Conservation (phyloP, 1,140 invertebrate species). For the Drosophila ogumai region DNA sequence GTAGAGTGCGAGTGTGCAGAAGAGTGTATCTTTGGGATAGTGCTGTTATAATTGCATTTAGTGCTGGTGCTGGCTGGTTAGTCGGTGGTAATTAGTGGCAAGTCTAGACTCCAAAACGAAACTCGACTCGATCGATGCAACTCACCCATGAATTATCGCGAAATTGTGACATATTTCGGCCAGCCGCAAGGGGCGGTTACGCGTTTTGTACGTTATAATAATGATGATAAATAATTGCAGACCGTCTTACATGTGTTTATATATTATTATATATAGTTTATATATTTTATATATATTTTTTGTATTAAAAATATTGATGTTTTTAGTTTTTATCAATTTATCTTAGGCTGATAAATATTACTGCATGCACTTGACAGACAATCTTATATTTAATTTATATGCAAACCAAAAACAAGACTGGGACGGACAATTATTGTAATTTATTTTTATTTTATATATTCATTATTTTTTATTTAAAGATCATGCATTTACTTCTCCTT, state of each 20-base stretch:
- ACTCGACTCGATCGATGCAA: conserved; percentile 36
- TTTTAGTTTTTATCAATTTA: neutral
- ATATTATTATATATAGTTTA: neutral
- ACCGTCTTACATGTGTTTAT: conserved; percentile 12
- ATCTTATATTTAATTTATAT: neutral
- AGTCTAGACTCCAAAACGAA: conserved; percentile 12
- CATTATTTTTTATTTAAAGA: neutral
- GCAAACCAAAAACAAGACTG: neutral
- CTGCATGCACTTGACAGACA: neutral
- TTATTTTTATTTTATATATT: neutral
- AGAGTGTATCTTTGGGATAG: conserved; percentile 24
- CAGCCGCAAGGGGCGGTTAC: conserved; percentile 18
- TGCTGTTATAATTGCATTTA: conserved; percentile 6
- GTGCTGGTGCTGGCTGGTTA: conserved; percentile 20
- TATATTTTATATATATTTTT: neutral
- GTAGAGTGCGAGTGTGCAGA: conserved; percentile 10
- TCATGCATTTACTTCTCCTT: conserved; percentile 15
- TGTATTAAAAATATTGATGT: neutral
- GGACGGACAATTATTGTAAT: conserved; percentile 2
- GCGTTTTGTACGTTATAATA: neutral
- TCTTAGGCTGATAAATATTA: neutral
- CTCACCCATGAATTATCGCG: conserved; percentile 85
- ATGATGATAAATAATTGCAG: conserved; percentile 15
- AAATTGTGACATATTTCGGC: conserved; percentile 83
- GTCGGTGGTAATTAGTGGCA: conserved; percentile 35